phyloP scores from a whole-genome alignment of 2,888 invertebrate genomes.

The Eristalinus aeneus region DNA sequence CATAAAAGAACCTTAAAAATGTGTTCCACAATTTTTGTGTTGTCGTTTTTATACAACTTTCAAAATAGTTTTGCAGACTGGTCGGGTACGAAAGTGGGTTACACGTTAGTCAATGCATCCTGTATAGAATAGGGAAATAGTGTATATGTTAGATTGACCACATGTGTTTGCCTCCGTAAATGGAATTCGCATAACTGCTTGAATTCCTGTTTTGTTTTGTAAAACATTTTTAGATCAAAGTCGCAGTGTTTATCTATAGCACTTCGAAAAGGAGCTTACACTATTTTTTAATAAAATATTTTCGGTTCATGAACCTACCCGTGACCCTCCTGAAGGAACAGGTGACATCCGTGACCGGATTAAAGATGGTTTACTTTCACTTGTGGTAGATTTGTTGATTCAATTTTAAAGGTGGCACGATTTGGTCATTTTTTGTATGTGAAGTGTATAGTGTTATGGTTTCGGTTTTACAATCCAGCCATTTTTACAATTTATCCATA shows the following conservation, averaged over 20 bases:
- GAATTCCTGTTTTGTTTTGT: conserved; percentile 64
- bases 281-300: conserved; percentile 65
- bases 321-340: background rate
- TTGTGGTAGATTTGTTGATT: conserved; percentile 45
- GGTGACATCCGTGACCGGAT: conserved; percentile 41
- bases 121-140: background rate
- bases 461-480: too few relatives aligned
- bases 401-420: conserved; percentile 52
- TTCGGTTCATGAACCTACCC: conserved; percentile 47
- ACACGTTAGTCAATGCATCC: background rate
- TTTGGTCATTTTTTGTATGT: conserved; percentile 14
- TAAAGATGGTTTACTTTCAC: conserved; percentile 21
- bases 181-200: conserved; percentile 56
- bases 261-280: conserved; percentile 26
- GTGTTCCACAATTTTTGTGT: conserved; percentile 53
- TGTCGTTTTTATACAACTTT: conserved; percentile 64
- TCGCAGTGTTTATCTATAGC: conserved; percentile 49
- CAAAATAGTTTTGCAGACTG: conserved; percentile 62
- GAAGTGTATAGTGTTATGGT: background rate
- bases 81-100: conserved; percentile 10
- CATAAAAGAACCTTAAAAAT: conserved; percentile 31
- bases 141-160: background rate
- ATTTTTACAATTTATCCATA: too few relatives aligned
- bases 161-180: background rate
- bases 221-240: conserved; percentile 66